phyloP scores from a whole-genome alignment of 1,140 invertebrate genomes.

The Phymastichus coffea region DNA sequence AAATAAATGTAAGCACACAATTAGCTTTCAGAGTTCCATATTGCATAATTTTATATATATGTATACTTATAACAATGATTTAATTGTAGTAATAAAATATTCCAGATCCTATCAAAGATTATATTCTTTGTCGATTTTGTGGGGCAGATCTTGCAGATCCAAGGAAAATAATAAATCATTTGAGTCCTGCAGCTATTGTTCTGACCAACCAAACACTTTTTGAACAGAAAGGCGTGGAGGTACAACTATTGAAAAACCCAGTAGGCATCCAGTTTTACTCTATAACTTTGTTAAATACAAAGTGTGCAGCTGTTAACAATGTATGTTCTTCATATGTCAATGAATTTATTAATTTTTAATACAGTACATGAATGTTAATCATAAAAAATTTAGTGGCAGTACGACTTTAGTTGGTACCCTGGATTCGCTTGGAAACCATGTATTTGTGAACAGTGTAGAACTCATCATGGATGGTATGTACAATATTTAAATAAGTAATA shows the following conservation, averaged over 20 bases:
- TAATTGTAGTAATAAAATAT: no score
- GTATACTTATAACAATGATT: no score
- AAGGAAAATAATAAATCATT: slow-evolving; percentile 52
- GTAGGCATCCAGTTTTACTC: slow-evolving; percentile 56
- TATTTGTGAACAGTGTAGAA: slow-evolving; percentile 50
- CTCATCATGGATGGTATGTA: slow-evolving; percentile 55
- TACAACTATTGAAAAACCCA: slow-evolving; percentile 57
- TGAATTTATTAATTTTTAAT: no score
- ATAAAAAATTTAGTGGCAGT: slow-evolving; percentile 46
- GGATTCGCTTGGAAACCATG: slow-evolving; percentile 55
- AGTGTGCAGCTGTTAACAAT: slow-evolving; percentile 50
- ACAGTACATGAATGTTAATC: no score
- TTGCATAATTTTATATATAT: no score
- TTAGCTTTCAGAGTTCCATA: not conserved
- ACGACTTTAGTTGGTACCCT: slow-evolving; percentile 50
- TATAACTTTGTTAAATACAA: slow-evolving; percentile 54
- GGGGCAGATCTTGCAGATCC: slow-evolving; percentile 57
- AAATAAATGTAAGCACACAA: no score
- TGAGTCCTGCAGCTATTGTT: slow-evolving; percentile 52
- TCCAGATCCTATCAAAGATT: slow-evolving; percentile 48
- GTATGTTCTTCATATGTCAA: slow-evolving; percentile 3
- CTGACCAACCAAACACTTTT: slow-evolving; percentile 55
- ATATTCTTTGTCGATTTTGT: slow-evolving; percentile 57
- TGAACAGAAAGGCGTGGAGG: slow-evolving; percentile 52
- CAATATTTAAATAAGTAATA: slow-evolving; percentile 4